Conservation (phyloP, 2,888 invertebrate genomes). For the Notodonta ziczac region DNA sequence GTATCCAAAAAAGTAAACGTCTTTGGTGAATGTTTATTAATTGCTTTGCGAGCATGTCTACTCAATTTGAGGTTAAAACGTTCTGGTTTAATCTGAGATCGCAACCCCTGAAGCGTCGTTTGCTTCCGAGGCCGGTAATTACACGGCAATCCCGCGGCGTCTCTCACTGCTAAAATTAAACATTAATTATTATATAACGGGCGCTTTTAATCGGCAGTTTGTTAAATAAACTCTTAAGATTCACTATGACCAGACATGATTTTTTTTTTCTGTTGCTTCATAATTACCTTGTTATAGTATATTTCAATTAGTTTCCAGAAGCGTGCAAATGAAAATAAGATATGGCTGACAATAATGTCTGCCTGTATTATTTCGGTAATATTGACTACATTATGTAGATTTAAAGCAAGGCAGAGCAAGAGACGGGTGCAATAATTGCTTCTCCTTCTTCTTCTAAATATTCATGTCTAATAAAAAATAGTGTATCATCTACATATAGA, state of each 20-base stretch:
- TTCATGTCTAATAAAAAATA: too few species aligned
- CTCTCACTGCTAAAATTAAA: slow-evolving; percentile 39
- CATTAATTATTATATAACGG: slow-evolving; percentile 38
- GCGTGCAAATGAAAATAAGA: too few species aligned
- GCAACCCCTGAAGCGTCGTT: slow-evolving; percentile 15
- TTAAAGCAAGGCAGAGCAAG: too few species aligned
- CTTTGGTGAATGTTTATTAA: not conserved
- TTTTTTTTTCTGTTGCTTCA: not conserved
- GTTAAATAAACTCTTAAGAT: slow-evolving; percentile 25
- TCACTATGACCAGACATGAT: not conserved
- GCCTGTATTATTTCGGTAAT: too few species aligned
- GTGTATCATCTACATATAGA: too few species aligned
- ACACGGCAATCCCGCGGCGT: slow-evolving; percentile 22
- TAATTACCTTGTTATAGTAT: not conserved
- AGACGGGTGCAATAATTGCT: too few species aligned
- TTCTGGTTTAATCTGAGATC: slow-evolving; percentile 20
- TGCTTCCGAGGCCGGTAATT: slow-evolving; percentile 24
- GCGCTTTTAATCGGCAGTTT: slow-evolving; percentile 32
- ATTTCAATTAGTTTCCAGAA: slow-evolving; percentile 1
- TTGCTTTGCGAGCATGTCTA: not conserved
- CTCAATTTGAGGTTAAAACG: slow-evolving; percentile 18
- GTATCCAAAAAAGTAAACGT: not conserved
- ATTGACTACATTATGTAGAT: too few species aligned
- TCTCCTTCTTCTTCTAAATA: too few species aligned
- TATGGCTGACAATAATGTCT: too few species aligned